Base-by-base conservation (phyloP, 2,797 vertebrate species). In the Pyrocephalus nanus region DNA sequence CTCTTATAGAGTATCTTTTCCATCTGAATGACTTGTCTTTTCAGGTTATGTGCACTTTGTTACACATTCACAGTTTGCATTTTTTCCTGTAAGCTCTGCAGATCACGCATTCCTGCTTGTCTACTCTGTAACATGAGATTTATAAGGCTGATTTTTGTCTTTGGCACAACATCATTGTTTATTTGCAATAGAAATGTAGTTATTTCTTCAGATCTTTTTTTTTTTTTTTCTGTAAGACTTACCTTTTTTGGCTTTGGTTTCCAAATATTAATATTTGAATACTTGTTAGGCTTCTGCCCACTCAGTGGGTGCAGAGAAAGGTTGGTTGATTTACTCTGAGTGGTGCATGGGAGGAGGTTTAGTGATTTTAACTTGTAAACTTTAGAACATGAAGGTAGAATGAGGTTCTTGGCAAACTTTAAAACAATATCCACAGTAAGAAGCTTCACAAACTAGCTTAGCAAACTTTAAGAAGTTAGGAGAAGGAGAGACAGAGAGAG, bases 21-120 rank as follows among this genome's bases (percentile, higher is more conserved):
- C 75, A n/a, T 30, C 21, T 58, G 60, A 61, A 32, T 89, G 53
- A 71, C 66, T 93, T 96, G 90, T 96, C 90, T 94, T 95, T 93
- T 93, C 75, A 65, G 19, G 64, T 96, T 95, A 94, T 5, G 4
- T 83, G 77, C 78, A 87, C 67, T 95, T 93, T 87, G 86, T 71
- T 87, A 75, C 77, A 95, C 80, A 89, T 71, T 80, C 45, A 67
- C 18, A 61, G 71, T 82, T 93, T 27, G 48, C n/a, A 15, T 61
- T 79, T 88, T 80, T 65, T 54, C 26, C 47, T 61, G 4, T 57
- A 45, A 78, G 15, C 47, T 22, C 61, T 80, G 20, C 64, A 91
- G 79, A 64, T 80, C 34, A 61, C 32, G 10, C 25, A 21, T 73
- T 90, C 29, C 27, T 77, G 12, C 11, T 53, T 74, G 26, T 76